Evolutionary conservation across 2,113 vertebrate genomes (phyloP), one percentile per base, ranked within the genome.

Genomic region (Nycticebus coucang): DNA sequence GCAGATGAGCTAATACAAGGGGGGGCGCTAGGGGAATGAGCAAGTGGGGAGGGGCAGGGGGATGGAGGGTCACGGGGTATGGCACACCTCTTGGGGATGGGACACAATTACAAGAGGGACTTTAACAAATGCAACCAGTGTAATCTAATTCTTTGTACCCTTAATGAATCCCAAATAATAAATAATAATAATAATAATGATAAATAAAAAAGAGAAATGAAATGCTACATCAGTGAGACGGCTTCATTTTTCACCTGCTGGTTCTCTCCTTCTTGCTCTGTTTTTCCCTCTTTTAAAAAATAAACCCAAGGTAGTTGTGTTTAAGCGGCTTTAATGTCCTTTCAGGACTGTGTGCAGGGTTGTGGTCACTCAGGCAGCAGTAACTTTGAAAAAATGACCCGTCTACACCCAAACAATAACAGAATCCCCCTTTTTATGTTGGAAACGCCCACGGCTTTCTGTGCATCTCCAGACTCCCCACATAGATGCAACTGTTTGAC

Each of bases 341-440:
- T 99, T 98, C 98, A 98, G 97, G 95, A 89, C 98, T 97, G 95
- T 81, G 97, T 37, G 94, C 98, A 95, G 97, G 96, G 98, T 96
- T 98, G 98, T 98, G 98, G 98, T 97, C 98, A 99, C 97, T 98
- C 97, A 99, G 98, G 98, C 99, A 98, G 98, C 98, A 99, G 97
- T 99, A 99, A 99, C 98, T 98, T 98, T 98, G 99, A 98, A 99
- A 99, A 99, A 99, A 99, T 98, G 99, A 99, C 98, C 99, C 98
- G 98, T 99, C 99, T 99, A 98, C 98, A 99, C 98, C 98, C 98
- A 99, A 99, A 99, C 99, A 99, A 99, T 99, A 99, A 98, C 98
- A 98, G 98, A 99, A 98, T 99, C 98, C 98, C 98, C 98, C 98
- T 98, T 99, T 98, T 98, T 98, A 98, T 99, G 99, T 99, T 98